Evolutionary conservation across 2,888 invertebrate species (phyloP), one percentile per base, ranked within the genome.

Genomic region (Drosophila parthenogenetica): DNA sequence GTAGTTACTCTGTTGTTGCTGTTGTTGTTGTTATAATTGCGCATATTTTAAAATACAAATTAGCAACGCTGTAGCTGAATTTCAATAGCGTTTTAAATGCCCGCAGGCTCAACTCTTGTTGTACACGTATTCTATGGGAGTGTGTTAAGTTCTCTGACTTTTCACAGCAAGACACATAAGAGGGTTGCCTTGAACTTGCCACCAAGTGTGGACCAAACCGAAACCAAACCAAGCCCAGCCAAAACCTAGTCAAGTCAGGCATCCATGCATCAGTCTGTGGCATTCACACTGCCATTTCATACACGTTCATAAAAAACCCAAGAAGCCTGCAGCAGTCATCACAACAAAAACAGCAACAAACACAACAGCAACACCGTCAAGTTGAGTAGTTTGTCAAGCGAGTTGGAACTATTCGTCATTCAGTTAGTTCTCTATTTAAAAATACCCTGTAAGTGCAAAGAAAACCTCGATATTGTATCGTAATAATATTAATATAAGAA

Each of bases 41-140:
- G 85, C 89, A 86, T 86, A 86, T 86, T 86, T 89, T 89, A 89
- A 86, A 86, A 86, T 78, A 89, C 86, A 89, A 86, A 86, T 86
- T 86, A 89, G 85, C 85, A 85, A 89, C 89, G 89, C 89, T 86
- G 88, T 87, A 87, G 83, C 77, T 69, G 71, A 83, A 82, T 87
- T 89, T 88, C 87, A 87, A 87, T 87, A 68, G 87, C 87, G 76
- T 81, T 84, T 71, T 73, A 79, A 83, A 77, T 81, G 81, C 70
- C 82, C 84, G 73, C 64, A 73, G 69, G 89, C 76, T 42, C 29
- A 29, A 29, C 8, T 29, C 64, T 57, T 54, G 32, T 49, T 48
- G 43, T 35, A 65, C 43, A 35, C 46, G n/a, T 49, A 35, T 13
- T 35, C 11, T 35, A 35, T 80, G 73, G 50, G 64, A 81, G 85